Base-by-base conservation (phyloP, 2,113 vertebrate genomes). In the Salvator merianae region DNA sequence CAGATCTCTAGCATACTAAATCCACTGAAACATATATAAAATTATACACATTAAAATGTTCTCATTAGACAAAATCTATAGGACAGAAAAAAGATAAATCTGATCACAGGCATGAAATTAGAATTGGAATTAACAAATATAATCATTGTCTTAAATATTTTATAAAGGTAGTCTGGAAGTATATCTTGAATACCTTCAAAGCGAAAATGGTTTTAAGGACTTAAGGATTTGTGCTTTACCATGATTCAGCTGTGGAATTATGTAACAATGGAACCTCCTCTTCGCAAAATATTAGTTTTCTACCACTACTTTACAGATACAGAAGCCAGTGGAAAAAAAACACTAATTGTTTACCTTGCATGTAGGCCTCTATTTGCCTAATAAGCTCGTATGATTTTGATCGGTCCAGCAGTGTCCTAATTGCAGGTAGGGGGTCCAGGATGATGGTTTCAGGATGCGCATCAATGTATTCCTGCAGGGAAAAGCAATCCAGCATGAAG, bases 351-450 rank as follows among this genome's bases (percentile, higher is more conserved):
- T 32, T 94, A 99, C 99, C 99, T 97, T 98, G 96, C 98, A 99
- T 99, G 93, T 97, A 97, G 77, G 97, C 96, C 92, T 99, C 99
- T 86, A 99, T 98, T 91, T 96, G 96, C 84, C 98, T 98, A 92
- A 99, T 97, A 75, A 99, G 97, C 92, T 99, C 98, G 0, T 99
- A 99, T 84, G 99, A 99, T 92, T 98, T 99, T 95, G 98, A 99
- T 86, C 99, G 97, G 92, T 99, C 98, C 72, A 99, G 96, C 86
- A 99, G 96, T 0, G 98, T 99, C 63, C 98, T 96, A 91, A 99
- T 99, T 90, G 98, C 98, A 0, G 98, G 99, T 26, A 99, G 97
- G 5, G 99, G 99, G 85, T 99, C 99, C 92, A 99, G 94, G 88
- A 99, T 93, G n/a, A 99, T 98, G 85, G 98, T 99, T 95, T 99